Evolutionary conservation across 2,797 vertebrate genomes (phyloP).

Genomic region (Argentina silus): DNA sequence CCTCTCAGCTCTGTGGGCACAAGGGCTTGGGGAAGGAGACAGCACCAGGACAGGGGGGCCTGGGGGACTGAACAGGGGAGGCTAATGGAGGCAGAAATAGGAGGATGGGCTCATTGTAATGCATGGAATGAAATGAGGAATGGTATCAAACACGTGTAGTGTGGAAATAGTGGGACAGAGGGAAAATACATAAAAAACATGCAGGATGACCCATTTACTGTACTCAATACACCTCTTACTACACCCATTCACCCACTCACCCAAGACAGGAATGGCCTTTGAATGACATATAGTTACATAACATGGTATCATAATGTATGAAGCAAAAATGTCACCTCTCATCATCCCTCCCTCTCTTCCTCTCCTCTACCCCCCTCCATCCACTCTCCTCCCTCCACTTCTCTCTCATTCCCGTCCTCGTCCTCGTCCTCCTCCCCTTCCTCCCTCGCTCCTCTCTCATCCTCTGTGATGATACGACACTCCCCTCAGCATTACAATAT

Average conservation of each 20-base stretch:
- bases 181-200: no score
- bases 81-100: no score
- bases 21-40: slow-evolving; percentile 36
- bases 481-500: slow-evolving; percentile 39
- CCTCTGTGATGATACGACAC: neutral
- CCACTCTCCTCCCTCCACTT: slow-evolving; percentile 7
- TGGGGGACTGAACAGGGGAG: slow-evolving; percentile 37
- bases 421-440: neutral
- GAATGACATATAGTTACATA: no score
- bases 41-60: slow-evolving; percentile 21
- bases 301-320: no score
- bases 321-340: no score
- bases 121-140: slow-evolving; percentile 9
- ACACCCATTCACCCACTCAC: no score
- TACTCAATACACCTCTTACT: neutral
- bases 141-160: no score
- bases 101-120: no score
- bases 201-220: neutral
- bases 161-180: no score
- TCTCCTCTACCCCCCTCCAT: neutral
- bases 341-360: neutral
- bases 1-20: slow-evolving; percentile 52
- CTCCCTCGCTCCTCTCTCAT: neutral
- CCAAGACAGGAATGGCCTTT: no score
- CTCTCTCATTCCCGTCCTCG: neutral